phyloP scores from a whole-genome alignment of 2,888 invertebrate species.

The Caenorhabditis angaria region DNA sequence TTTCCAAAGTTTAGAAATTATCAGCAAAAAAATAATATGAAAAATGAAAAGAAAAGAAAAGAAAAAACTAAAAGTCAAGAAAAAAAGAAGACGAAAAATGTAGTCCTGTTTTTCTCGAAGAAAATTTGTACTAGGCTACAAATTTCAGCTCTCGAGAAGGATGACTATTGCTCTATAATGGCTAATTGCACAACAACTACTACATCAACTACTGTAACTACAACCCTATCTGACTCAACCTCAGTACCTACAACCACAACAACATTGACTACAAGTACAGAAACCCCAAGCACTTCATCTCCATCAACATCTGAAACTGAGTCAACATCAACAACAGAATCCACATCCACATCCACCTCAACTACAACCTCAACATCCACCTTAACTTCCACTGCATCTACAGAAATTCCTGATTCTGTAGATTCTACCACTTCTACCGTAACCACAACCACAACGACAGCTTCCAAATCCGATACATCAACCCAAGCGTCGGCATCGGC shows the following conservation, averaged over 20 bases:
- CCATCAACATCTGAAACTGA: not conserved
- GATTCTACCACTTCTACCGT: no score
- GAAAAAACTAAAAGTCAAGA: not conserved
- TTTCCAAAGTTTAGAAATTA: not conserved
- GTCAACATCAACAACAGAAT: constrained; percentile 3
- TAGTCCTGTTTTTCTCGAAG: no score
- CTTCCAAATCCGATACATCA: not conserved
- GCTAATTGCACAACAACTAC: constrained; percentile 51
- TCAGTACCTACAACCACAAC: constrained; percentile 14
- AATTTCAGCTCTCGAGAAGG: constrained; percentile 53
- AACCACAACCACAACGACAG: not conserved
- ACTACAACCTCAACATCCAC: constrained; percentile 4
- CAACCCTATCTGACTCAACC: constrained; percentile 12
- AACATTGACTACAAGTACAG: constrained; percentile 3
- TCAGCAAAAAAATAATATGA: no score
- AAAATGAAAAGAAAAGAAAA: not conserved
- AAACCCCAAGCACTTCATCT: not conserved
- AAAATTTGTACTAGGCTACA: no score
- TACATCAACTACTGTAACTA: constrained; percentile 15
- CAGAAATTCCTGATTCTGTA: not conserved
- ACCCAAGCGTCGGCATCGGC: not conserved
- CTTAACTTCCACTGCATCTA: not conserved
- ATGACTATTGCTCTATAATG: constrained; percentile 55
- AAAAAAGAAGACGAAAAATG: not conserved
- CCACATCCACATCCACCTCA: constrained; percentile 12